Conservation (phyloP, 64 coral and sea anemone species). For the Anthopleura sola region DNA sequence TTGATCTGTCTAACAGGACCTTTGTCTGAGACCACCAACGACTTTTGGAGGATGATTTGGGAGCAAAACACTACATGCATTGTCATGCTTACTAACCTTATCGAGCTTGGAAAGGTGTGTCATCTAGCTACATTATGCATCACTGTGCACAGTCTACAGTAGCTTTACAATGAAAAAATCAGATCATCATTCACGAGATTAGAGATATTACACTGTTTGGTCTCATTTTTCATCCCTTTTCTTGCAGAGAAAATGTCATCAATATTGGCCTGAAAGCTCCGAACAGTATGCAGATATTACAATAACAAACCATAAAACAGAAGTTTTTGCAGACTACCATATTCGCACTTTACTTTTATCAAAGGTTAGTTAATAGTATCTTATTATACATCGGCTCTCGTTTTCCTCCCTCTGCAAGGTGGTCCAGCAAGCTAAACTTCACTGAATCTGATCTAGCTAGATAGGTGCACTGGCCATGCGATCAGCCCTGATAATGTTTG, state of each 20-base stretch:
- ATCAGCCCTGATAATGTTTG: too few relatives aligned
- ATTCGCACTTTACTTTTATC: conserved; percentile 62
- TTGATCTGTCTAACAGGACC: conserved; percentile 13
- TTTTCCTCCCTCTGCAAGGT: too few relatives aligned
- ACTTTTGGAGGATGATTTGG: conserved; percentile 70
- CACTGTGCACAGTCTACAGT: too few relatives aligned
- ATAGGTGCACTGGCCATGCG: too few relatives aligned
- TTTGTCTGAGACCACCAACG: neutral
- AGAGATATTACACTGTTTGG: too few relatives aligned
- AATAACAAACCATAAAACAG: conserved; percentile 53
- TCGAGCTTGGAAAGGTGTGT: conserved; percentile 46
- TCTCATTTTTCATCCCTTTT: neutral
- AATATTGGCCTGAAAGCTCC: conserved; percentile 72
- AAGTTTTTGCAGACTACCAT: conserved; percentile 71
- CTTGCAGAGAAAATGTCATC: conserved; percentile 71
- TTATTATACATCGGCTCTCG: neutral
- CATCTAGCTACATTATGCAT: neutral
- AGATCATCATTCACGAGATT: too few relatives aligned
- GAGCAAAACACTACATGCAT: conserved; percentile 20
- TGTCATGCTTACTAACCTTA: conserved; percentile 61
- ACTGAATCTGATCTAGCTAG: too few relatives aligned
- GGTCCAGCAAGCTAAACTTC: too few relatives aligned
- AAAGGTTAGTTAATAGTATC: conserved; percentile 34
- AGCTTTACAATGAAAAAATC: too few relatives aligned
- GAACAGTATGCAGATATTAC: conserved; percentile 34